phyloP scores from a whole-genome alignment of 2,888 invertebrate species.

The Copidosoma aretas region DNA sequence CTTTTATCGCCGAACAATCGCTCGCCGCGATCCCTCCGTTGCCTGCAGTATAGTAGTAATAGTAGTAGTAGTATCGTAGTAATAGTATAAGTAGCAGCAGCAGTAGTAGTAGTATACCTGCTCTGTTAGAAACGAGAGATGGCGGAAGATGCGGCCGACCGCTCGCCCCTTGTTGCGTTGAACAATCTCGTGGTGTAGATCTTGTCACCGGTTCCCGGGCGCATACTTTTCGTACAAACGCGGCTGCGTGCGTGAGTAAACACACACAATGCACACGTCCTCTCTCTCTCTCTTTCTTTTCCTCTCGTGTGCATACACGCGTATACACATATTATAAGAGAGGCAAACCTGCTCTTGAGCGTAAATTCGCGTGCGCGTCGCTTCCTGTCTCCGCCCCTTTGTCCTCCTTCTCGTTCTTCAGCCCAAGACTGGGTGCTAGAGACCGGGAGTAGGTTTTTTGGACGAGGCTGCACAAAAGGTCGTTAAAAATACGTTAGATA shows the following conservation, averaged over 20 bases:
- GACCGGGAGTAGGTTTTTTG: not conserved
- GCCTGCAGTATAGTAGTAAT: too few relatives aligned
- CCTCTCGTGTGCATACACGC: too few relatives aligned
- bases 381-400: constrained; percentile 16
- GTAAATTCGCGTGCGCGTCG: not conserved
- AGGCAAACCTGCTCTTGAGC: too few relatives aligned
- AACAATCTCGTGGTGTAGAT: constrained; percentile 32
- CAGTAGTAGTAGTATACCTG: not conserved
- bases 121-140: constrained; percentile 6
- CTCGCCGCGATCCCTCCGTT: constrained; percentile 6
- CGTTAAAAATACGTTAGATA: constrained; percentile 62
- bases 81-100: too few relatives aligned
- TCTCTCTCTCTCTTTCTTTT: too few relatives aligned
- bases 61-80: too few relatives aligned
- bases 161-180: constrained; percentile 6
- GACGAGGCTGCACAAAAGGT: constrained; percentile 51
- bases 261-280: not conserved
- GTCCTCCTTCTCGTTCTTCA: constrained; percentile 7
- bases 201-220: constrained; percentile 31
- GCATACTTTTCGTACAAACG: constrained; percentile 14
- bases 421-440: not conserved
- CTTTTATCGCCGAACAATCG: constrained; percentile 34
- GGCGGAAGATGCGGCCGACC: not conserved
- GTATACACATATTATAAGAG: too few relatives aligned
- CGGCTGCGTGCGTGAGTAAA: constrained; percentile 9